A percentile compares a stretch with the other conserved stretches of the same genome.
Evolutionary conservation across 1,140 invertebrate species (phyloP).

Genomic region (Penaeus indicus): DNA sequence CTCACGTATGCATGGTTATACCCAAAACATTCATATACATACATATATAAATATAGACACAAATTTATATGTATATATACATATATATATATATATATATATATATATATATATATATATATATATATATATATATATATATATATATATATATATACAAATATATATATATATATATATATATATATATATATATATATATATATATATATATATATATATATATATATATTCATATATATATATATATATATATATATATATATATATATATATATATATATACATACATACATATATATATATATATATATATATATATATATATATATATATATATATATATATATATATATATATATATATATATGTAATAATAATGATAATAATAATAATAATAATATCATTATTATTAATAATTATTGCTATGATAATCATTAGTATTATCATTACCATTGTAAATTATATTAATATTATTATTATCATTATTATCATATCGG

Average conservation of each 20-base stretch:
- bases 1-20: background rate
- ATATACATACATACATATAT: background rate
- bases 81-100: background rate
- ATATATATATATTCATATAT: background rate
- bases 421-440: too few relatives aligned
- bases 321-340: background rate
- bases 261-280: background rate
- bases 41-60: background rate
- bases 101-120: background rate
- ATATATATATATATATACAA: background rate
- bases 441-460: too few relatives aligned
- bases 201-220: background rate
- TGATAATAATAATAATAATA: background rate
- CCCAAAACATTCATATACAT: background rate
- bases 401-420: background rate
- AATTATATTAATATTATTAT: too few relatives aligned
- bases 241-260: too few relatives aligned
- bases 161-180: slow-evolving; percentile 10
- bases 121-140: background rate
- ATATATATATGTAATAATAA: background rate
- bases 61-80: background rate
- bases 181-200: slow-evolving; percentile 6
- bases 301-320: background rate
- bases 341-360: background rate
- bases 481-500: too few relatives aligned